Conservation (phyloP, 2,888 invertebrate species). For the Dryococelus australis region DNA sequence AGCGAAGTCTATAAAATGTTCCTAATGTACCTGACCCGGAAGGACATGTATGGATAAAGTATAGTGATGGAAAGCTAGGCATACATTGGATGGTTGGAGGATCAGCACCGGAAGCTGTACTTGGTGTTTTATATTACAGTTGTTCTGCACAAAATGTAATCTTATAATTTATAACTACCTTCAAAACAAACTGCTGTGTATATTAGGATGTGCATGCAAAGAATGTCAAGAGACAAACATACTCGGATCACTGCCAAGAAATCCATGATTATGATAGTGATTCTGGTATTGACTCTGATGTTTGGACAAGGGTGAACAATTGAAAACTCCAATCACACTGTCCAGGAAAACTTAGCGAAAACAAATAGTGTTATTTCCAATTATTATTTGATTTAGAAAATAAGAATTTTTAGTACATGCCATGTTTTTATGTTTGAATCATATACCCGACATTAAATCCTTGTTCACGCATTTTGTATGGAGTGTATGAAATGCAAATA, state of each 20-base stretch:
- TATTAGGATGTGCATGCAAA: background rate
- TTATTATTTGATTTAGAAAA: background rate
- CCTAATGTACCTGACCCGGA: background rate
- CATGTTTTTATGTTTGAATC: background rate
- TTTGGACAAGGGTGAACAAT: background rate
- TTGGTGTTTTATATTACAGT: background rate
- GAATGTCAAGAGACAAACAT: background rate
- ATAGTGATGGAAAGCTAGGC: background rate
- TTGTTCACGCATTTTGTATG: background rate
- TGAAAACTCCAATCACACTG: background rate
- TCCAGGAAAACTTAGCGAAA: background rate
- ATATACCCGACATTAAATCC: background rate
- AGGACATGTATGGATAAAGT: background rate
- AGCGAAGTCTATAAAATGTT: background rate
- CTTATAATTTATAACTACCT: background rate
- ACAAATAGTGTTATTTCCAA: background rate
- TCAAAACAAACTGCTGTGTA: slow-evolving; percentile 4
- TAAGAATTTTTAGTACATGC: background rate
- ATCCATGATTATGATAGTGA: slow-evolving; percentile 16
- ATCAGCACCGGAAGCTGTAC: slow-evolving; percentile 12
- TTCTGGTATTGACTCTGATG: background rate
- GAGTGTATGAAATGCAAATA: background rate
- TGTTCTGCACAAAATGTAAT: background rate
- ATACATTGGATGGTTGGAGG: background rate
- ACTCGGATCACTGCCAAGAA: background rate